Base-by-base conservation (phyloP, 2,888 invertebrate species). In the Notocelia uddmanniana region DNA sequence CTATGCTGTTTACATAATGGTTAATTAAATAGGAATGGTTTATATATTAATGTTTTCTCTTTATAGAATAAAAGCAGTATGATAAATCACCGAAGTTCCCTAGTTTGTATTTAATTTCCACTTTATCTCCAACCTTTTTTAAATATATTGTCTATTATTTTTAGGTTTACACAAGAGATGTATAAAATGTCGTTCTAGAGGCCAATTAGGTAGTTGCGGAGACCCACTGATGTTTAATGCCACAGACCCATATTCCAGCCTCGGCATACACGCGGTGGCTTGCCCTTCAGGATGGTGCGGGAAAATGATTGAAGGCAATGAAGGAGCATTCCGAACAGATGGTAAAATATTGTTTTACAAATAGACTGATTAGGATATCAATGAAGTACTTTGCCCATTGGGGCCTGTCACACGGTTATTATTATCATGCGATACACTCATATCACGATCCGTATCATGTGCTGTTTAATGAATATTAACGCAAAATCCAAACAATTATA, bases 241-340 rank as follows among this genome's bases (percentile, higher is more conserved):
- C 15, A 97, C 98, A 0, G 95, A 96, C 78, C 95, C 96, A 5
- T 96, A 96, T 76, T 90, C 92, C 21, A 96, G 96, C 81, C 94
- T 94, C 41, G 97, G 97, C 0, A 95, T 98, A 0, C 94, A 96
- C 80, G 95, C 96, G 0, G 95, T 96, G 13, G 97, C 97, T 0
- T 98, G 98, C 81, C 97, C 97, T 0, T 97, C 97, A 0, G 98
- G 98, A 50, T 98, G 98, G 98, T 98, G 98, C 83, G 97, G 97
- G 26, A 98, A 98, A 93, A 96, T 98, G 64, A 95, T 97, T 48
- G 98, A 98, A 88, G 96, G 96, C 72, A 96, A 96, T 10, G 84
- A 89, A 77, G 96, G 96, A 79, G 93, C 96, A 63, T 95, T 96
- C 77, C 96, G 97, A 84, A 96, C 96, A 84, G 97, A 97, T 91